Conservation (phyloP, 1,140 invertebrate species). For the honey bee (Apis mellifera) region Amel_HAv3.1 CM009937.2:11386501-11387000, state of each 20-base stretch:
- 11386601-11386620: constrained; percentile 50
- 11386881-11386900: constrained; percentile 45
- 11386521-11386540: neutral
- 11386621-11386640: constrained; percentile 63
- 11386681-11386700: constrained; percentile 8
- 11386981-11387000: neutral
- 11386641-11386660: constrained; percentile 51
- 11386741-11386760: constrained; percentile 48
- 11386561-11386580: constrained; percentile 18
- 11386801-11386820: constrained; percentile 31
- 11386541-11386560: no score
- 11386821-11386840: constrained; percentile 49
- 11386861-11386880: constrained; percentile 42
- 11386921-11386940: neutral
- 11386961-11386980: no score
- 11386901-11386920: neutral
- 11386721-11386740: constrained; percentile 52
- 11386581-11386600: constrained; percentile 24
- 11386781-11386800: constrained; percentile 24
- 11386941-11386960: no score
- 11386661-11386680: constrained; percentile 53
- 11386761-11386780: constrained; percentile 34
- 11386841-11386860: constrained; percentile 37
- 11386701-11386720: neutral
- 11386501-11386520: no score